A percentile compares a stretch with the other conserved stretches of the same genome.
phyloP scores from a whole-genome alignment of 2,888 invertebrate genomes.

The Metalampra italica region DNA sequence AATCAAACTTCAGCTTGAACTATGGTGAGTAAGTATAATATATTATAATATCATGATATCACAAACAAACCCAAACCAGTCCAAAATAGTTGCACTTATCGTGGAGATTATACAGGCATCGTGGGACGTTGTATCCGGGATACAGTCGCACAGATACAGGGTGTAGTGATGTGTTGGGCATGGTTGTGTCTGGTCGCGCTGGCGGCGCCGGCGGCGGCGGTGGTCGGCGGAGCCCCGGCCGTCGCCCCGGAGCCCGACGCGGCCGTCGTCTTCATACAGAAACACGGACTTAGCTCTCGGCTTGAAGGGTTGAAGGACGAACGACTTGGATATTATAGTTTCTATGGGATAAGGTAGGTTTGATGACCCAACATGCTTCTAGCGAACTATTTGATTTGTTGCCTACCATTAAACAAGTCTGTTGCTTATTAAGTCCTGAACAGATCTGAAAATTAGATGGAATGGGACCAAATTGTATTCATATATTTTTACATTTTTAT shows the following conservation, averaged over 20 bases:
- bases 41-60: too few relatives aligned
- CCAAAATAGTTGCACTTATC: not conserved
- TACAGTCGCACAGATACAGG: constrained; percentile 9
- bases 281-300: constrained; percentile 80
- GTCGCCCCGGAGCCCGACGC: constrained; percentile 84
- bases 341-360: constrained; percentile 82
- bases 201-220: constrained; percentile 39
- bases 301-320: constrained; percentile 81
- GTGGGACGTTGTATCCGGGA: constrained; percentile 32
- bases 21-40: too few relatives aligned
- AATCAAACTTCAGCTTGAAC: too few relatives aligned
- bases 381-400: too few relatives aligned
- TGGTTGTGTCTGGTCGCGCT: constrained; percentile 24
- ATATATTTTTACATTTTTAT: too few relatives aligned
- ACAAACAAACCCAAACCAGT: not conserved
- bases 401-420: too few relatives aligned
- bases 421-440: too few relatives aligned
- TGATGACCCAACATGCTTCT: not conserved
- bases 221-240: constrained; percentile 84
- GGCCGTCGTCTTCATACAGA: constrained; percentile 83
- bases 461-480: too few relatives aligned
- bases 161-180: constrained; percentile 39
- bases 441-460: too few relatives aligned
- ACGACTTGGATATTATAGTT: constrained; percentile 81
- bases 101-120: constrained; percentile 8